Conservation (phyloP, 1,140 invertebrate species). For the Papilio helenus region DNA sequence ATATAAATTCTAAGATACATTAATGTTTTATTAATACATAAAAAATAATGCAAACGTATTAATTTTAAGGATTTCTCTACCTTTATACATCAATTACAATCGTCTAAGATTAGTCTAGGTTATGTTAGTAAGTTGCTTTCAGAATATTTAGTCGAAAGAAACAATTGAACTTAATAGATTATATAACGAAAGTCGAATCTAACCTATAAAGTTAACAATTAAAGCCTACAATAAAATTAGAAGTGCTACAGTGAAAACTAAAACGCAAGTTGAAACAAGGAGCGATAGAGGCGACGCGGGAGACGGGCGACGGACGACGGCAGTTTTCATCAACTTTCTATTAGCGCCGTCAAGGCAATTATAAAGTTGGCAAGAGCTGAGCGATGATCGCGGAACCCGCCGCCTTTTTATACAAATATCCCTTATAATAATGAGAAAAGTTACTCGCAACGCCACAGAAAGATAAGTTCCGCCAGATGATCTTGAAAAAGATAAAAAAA, state of each 20-base stretch:
- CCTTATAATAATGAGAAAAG: conserved; percentile 79
- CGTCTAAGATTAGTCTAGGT: no score
- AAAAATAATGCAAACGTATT: no score
- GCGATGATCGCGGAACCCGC: conserved; percentile 59
- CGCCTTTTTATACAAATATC: conserved; percentile 77
- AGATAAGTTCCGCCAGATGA: conserved; percentile 68
- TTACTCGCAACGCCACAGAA: conserved; percentile 50
- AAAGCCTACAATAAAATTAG: conserved; percentile 49
- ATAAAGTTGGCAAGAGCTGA: conserved; percentile 69
- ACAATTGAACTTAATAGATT: neutral
- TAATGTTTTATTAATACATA: no score
- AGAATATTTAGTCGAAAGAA: no score
- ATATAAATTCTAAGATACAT: no score
- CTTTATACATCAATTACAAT: no score
- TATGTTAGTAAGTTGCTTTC: no score
- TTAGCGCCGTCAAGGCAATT: conserved; percentile 79
- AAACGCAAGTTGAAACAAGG: conserved; percentile 71
- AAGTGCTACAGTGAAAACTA: conserved; percentile 50
- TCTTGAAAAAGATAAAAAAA: conserved; percentile 69
- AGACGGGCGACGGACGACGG: conserved; percentile 50
- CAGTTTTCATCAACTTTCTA: conserved; percentile 80
- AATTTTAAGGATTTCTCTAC: no score
- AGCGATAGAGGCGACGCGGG: conserved; percentile 51
- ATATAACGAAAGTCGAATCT: conserved; percentile 26
- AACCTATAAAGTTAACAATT: conserved; percentile 20